Percentiles rank a stretch among this genome's conserved stretches.
Conservation (phyloP, 1,140 invertebrate genomes). For the Theocolax elegans region DNA sequence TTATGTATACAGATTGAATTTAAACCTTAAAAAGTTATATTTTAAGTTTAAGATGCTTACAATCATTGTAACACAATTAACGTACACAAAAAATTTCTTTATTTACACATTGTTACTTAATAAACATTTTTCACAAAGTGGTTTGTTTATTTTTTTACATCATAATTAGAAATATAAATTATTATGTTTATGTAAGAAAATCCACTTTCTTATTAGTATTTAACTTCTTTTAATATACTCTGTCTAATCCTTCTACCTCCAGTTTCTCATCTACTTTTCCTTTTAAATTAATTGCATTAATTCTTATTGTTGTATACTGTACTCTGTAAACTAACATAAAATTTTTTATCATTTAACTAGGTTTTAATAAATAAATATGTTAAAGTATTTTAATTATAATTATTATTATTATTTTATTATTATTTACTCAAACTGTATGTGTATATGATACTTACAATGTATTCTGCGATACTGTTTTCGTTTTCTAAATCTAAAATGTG, state of each 20-base stretch:
- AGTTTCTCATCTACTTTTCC: slow-evolving; percentile 61
- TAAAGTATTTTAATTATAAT: too few species aligned
- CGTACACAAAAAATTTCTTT: slow-evolving; percentile 36
- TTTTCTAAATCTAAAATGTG: slow-evolving; percentile 78
- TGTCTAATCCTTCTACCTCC: slow-evolving; percentile 64
- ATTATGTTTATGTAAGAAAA: slow-evolving; percentile 25
- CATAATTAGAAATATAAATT: slow-evolving; percentile 2
- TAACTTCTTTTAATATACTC: slow-evolving; percentile 51
- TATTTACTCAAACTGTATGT: too few species aligned
- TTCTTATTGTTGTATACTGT: slow-evolving; percentile 79
- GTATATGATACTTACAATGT: slow-evolving; percentile 72
- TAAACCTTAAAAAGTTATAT: slow-evolving; percentile 16
- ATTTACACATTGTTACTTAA: slow-evolving; percentile 41
- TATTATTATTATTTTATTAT: too few species aligned
- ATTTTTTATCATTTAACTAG: too few species aligned
- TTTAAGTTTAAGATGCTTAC: slow-evolving; percentile 13
- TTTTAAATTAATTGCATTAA: slow-evolving; percentile 75
- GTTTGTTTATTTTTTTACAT: slow-evolving; percentile 12
- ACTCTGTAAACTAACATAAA: slow-evolving; percentile 70
- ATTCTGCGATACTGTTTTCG: slow-evolving; percentile 83
- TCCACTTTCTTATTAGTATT: slow-evolving; percentile 16
- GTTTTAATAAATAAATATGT: too few species aligned
- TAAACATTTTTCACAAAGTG: slow-evolving; percentile 35
- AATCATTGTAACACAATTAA: slow-evolving; percentile 6
- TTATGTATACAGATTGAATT: too few species aligned